Evolutionary conservation across 2,113 vertebrate species (phyloP).

Genomic region (Apaloderma vittatum): DNA sequence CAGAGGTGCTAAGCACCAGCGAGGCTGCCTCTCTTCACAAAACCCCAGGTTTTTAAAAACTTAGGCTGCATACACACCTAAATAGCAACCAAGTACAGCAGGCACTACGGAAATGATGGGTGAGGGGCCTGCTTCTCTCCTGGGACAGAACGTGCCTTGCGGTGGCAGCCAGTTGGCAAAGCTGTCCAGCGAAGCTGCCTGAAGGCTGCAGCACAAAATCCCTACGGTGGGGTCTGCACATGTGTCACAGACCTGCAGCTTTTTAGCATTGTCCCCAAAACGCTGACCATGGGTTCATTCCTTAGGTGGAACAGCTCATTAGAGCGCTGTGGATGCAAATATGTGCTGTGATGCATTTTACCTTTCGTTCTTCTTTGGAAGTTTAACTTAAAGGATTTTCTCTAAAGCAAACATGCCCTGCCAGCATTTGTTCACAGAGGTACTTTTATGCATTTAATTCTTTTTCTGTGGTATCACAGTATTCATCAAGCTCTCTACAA

Average conservation of each 20-base stretch:
- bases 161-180: neutral
- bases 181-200: fast-evolving
- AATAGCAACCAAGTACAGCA: fast-evolving
- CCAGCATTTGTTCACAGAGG: neutral
- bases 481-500: neutral
- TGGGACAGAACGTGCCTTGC: neutral
- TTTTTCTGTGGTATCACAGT: neutral
- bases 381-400: neutral
- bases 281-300: neutral
- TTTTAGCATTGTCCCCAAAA: neutral
- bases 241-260: neutral
- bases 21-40: neutral
- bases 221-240: neutral
- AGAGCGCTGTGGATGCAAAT: fast-evolving
- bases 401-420: neutral
- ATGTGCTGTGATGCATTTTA: neutral
- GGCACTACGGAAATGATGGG: fast-evolving
- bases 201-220: neutral
- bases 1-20: neutral
- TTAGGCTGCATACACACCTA: fast-evolving
- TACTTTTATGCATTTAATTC: neutral
- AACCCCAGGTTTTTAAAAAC: neutral
- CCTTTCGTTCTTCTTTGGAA: neutral
- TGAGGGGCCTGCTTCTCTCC: fast-evolving
- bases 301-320: neutral